Conservation (phyloP, 2,888 invertebrate genomes). For the Drosophila kambysellisi region DNA sequence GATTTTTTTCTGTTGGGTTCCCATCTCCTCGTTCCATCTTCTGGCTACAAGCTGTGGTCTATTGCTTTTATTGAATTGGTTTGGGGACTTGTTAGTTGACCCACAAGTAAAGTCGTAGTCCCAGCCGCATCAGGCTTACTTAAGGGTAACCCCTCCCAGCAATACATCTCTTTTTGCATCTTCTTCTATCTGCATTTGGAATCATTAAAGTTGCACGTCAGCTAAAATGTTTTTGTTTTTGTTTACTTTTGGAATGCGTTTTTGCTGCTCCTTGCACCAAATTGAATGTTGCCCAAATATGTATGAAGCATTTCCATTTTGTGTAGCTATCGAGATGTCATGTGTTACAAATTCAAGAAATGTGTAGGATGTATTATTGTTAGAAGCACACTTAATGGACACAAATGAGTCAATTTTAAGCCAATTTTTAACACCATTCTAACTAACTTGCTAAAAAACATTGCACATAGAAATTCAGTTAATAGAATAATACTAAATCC, state of each 20-base stretch:
- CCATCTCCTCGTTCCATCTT: background rate
- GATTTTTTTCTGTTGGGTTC: slow-evolving; percentile 38
- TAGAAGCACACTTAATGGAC: background rate
- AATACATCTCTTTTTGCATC: slow-evolving; percentile 25
- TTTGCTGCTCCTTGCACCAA: slow-evolving; percentile 32
- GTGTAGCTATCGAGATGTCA: background rate
- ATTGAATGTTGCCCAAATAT: slow-evolving; percentile 47
- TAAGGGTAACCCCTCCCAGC: slow-evolving; percentile 52
- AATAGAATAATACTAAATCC: background rate
- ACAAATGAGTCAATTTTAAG: background rate
- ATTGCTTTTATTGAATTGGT: slow-evolving; percentile 81
- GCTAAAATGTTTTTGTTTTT: slow-evolving; percentile 77
- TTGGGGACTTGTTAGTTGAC: slow-evolving; percentile 73
- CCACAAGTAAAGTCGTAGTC: slow-evolving; percentile 59
- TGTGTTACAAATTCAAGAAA: background rate
- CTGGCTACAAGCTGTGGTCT: slow-evolving; percentile 34
- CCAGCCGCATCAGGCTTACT: slow-evolving; percentile 49
- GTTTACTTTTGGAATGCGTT: slow-evolving; percentile 58
- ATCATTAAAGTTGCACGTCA: slow-evolving; percentile 73
- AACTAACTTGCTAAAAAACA: background rate
- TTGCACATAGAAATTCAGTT: background rate
- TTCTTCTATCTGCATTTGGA: slow-evolving; percentile 48
- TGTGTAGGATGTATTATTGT: background rate
- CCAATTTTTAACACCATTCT: too few species aligned
- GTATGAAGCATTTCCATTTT: slow-evolving; percentile 19